Conservation (phyloP, 2,113 vertebrate genomes). For the Verasper variegatus region DNA sequence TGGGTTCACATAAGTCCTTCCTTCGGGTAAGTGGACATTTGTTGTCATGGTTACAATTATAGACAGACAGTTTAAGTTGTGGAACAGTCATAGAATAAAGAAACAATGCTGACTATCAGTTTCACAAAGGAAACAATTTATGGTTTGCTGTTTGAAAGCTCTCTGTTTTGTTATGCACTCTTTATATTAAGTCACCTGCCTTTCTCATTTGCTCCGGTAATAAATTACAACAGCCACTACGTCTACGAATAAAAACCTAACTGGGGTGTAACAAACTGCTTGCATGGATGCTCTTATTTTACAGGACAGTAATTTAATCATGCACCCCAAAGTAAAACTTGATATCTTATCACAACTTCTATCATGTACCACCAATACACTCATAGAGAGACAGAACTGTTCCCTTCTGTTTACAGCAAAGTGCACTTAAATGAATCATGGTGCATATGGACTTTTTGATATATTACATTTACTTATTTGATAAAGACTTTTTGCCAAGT, state of each 20-base stretch:
- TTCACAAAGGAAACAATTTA: not conserved
- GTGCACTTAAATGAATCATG: not conserved
- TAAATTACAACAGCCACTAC: not conserved
- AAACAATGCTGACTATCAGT: not conserved
- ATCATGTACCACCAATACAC: not conserved
- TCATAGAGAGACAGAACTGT: not conserved
- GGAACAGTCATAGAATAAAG: not conserved
- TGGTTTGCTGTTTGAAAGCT: not conserved
- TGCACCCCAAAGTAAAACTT: not conserved
- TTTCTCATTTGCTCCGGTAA: no score
- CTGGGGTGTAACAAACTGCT: not conserved
- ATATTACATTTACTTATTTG: not conserved
- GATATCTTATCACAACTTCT: not conserved
- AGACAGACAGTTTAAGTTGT: not conserved
- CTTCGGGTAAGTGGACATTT: not conserved
- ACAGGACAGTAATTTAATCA: not conserved
- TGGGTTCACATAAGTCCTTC: not conserved
- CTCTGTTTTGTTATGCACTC: not conserved
- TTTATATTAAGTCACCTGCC: not conserved
- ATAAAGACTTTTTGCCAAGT: not conserved
- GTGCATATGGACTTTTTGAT: not conserved
- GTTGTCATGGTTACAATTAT: not conserved
- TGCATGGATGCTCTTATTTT: not conserved
- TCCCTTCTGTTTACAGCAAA: not conserved
- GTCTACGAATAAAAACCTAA: not conserved